phyloP scores from a whole-genome alignment of 37 sponge, comb jelly and placozoan species.

The Crambe crambe region DNA sequence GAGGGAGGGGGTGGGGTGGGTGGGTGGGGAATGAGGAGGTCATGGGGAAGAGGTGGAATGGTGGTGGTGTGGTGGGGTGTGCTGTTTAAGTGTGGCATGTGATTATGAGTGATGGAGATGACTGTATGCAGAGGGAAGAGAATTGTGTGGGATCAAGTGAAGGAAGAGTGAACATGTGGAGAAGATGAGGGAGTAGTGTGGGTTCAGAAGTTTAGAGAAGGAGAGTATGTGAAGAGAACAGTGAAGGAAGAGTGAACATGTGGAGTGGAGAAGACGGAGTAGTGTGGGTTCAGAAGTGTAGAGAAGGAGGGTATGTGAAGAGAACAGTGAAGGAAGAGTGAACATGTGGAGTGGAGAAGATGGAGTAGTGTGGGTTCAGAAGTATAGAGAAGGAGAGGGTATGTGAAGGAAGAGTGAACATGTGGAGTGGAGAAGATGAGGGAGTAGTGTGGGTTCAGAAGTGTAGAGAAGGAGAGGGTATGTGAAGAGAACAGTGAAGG shows the following conservation, averaged over 20 bases:
- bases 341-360: not conserved
- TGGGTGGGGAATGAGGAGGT: not conserved
- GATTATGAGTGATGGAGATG: not conserved
- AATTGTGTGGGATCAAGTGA: not conserved
- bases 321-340: too few species aligned
- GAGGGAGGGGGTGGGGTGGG: conserved; percentile 6
- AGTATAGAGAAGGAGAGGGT: not conserved
- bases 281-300: not conserved
- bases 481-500: not conserved
- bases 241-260: too few species aligned
- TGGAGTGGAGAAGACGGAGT: not conserved
- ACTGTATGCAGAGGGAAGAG: too few species aligned
- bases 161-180: not conserved
- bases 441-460: not conserved
- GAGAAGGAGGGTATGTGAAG: not conserved
- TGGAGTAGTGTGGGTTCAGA: not conserved
- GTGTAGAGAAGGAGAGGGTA: not conserved
- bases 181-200: not conserved
- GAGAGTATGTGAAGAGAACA: too few species aligned
- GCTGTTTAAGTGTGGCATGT: conserved; percentile 15
- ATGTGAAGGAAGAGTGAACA: not conserved
- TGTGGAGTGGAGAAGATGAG: not conserved
- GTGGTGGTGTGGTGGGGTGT: conserved; percentile 5
- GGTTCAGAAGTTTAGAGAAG: not conserved
- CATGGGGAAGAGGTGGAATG: not conserved